Evolutionary conservation across 2,113 vertebrate species (phyloP), one percentile per base, ranked within the genome.

Genomic region (Naja naja): DNA sequence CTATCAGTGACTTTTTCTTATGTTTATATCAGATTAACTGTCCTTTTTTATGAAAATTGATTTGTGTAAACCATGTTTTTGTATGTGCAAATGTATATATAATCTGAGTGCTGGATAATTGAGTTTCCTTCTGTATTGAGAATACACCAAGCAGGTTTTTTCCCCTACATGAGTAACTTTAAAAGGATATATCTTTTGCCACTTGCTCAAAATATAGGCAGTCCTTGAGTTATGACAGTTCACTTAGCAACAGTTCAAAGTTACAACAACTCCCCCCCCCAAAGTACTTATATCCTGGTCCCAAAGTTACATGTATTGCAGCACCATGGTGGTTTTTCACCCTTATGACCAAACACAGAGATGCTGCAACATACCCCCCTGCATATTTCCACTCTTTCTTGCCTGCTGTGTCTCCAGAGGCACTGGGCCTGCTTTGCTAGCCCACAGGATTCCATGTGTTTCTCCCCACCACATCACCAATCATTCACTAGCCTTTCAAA

Each of bases 1-100:
- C 89, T 96, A 47, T 45, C 60, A 43, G 47, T 87, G 5, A 43
- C 12, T 94, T 45, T 43, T 25, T 96, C 90, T 92, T 86, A 45
- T 7, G 7, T 22, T 43, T 81, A 22, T 43, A 81, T 81, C 18
- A 43, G 34, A 22, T 81, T 43, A 22, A 43, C 20, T 81, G 74
- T 43, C 34, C 34, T 43, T 22, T 81, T 81, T 81, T 22, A 43
- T 81, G 18, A 81, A 81, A 81, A 39, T 43, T 22, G 74, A 81
- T 43, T 81, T 81, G 69, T 81, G n/a, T 39, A 81, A 81, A 39
- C 34, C 6, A 22, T 22, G 74, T 34, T 74, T 74, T 74, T 74
- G 12, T 74, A 74, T n/a, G 5, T 43, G 34, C 2, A 81, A 81
- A 43, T 81, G 18, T 39, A 81, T 81, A 7, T 22, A 43, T 81